Evolutionary conservation across 1,140 invertebrate genomes (phyloP), one percentile per base, ranked within the genome.

Genomic region (Leucophenga varia): DNA sequence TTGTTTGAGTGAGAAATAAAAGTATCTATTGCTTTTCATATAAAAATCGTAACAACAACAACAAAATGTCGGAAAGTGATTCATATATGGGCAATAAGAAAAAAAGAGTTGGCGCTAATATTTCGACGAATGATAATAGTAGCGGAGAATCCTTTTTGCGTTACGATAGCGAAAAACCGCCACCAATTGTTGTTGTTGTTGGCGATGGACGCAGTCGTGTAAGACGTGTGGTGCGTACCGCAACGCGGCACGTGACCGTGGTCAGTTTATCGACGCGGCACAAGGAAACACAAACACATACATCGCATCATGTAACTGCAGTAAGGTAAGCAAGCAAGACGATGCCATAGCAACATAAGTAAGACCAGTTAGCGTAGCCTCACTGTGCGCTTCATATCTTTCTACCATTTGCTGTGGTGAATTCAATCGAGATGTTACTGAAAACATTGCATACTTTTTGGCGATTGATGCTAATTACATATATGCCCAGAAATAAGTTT

Each of bases 241-340:
- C 72, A 31, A 75, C 72, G 25, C 56, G 72, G 37, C 72, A 75
- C 49, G 72, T 75, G 41, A 75, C 72, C 30, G 72, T 75, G 43
- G 72, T 75, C 41, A 75, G 72, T 45, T 63, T 74, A 14, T 74
- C 72, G 31, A 72, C 72, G 17, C 53, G 72, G 13, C 72, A 75
- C 61, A 75, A 75, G 55, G 72, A 74, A 54, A 71, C 72, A 10
- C 64, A 63, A 47, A 75, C 72, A 21, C 72, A 74, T 52, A 75
- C 72, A 47, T 75, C 72, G 40, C 72, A 75, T 48, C 72, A 75
- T 68, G 72, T 75, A 53, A 74, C 72, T 35, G 73, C 72, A 19
- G 72, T 75, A 55, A 75, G 72, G 72, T 74, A 71, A 74, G 61
- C 43, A 47, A n/a, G n/a, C n/a, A n/a, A n/a, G n/a, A n/a, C n/a